Conservation (phyloP, 2,113 vertebrate species). For the Sarotherodon lohbergeri region DNA sequence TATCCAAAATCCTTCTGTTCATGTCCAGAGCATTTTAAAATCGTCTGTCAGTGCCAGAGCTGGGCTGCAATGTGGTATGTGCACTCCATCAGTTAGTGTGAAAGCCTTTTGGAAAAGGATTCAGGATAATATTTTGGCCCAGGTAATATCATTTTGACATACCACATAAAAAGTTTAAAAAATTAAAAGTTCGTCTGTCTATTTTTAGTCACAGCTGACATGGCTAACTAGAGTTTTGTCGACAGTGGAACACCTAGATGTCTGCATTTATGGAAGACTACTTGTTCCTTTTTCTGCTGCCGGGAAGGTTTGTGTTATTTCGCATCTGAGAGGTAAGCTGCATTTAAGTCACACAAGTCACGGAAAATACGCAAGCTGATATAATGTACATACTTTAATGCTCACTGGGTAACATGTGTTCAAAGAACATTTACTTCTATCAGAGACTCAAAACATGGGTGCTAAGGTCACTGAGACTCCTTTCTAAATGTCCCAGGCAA, state of each 20-base stretch:
- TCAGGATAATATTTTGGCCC: neutral
- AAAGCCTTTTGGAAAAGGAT: neutral
- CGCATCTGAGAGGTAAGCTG: neutral
- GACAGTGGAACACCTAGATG: neutral
- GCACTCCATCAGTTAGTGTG: neutral
- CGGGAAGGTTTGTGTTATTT: neutral
- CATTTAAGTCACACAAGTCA: neutral
- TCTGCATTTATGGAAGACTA: conserved; percentile 47
- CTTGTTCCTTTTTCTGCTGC: neutral
- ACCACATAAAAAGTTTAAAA: neutral
- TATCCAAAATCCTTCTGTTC: neutral
- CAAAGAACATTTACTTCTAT: neutral
- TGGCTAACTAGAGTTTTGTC: neutral
- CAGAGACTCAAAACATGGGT: neutral
- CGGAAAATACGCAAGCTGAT: neutral
- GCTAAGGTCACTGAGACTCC: neutral
- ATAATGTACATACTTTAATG: neutral
- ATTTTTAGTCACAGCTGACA: neutral
- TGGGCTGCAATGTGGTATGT: neutral
- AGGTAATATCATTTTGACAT: neutral
- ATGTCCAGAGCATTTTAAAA: neutral
- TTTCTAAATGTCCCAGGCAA: neutral
- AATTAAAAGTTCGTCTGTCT: neutral
- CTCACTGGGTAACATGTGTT: neutral
- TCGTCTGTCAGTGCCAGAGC: neutral